These are phyloP conservation scores for Pavo muticus DNA, from an alignment of 2,113 vertebrate genomes.

Conservation along the genomic window DNA sequence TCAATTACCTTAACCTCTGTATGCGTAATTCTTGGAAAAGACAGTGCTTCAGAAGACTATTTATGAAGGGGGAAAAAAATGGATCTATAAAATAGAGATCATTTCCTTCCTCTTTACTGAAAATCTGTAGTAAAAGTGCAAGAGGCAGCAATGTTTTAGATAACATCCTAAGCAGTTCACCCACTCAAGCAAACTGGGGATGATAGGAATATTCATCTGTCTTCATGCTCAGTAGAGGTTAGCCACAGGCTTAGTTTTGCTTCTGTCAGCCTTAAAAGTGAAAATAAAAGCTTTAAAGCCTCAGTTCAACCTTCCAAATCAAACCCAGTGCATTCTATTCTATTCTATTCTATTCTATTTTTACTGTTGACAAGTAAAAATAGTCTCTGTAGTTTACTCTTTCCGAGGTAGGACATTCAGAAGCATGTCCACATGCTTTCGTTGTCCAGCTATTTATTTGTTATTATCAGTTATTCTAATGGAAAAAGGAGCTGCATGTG, in stretches of 20 bases:
- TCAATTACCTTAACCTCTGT: not conserved
- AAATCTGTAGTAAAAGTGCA: not conserved
- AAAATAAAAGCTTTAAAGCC: not conserved
- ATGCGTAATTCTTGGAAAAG: not conserved
- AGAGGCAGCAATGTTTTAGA: not conserved
- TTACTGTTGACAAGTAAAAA: not conserved
- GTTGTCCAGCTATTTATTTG: not conserved
- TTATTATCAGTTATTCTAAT: not conserved
- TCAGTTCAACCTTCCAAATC: not conserved
- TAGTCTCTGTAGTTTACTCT: fast-evolving
- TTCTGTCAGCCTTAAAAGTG: not conserved
- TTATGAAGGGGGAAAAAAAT: not conserved
- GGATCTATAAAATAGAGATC: not conserved
- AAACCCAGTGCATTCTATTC: not conserved
- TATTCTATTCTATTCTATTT: not conserved
- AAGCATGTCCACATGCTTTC: not conserved
- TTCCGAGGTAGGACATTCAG: not conserved
- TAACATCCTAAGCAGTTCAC: not conserved
- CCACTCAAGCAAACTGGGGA: not conserved
- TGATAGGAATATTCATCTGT: not conserved
- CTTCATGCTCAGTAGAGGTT: not conserved
- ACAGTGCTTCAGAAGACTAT: not conserved
- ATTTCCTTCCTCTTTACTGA: not conserved
- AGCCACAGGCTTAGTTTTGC: not conserved
- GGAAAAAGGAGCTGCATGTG: not conserved